phyloP scores from a whole-genome alignment of 2,888 invertebrate genomes.

The Flabesymbios commensalis region DNA sequence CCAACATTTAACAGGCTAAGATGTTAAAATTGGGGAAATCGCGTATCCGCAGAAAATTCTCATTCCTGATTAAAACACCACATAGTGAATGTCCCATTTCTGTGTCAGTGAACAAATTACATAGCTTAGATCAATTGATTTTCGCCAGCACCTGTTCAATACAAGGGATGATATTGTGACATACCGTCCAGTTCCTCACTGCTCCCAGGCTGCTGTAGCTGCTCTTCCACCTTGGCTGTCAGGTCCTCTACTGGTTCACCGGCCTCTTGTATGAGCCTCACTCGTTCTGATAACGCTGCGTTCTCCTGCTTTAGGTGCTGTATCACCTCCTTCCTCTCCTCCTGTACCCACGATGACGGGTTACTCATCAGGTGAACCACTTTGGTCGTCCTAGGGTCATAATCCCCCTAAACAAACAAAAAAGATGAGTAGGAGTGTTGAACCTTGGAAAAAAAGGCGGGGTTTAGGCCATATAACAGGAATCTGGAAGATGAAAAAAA shows the following conservation, averaged over 20 bases:
- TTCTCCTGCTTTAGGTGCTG: constrained; percentile 45
- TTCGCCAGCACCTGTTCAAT: no score
- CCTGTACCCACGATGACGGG: constrained; percentile 45
- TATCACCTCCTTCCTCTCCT: constrained; percentile 39
- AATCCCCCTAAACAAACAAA: constrained; percentile 49
- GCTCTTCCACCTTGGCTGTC: constrained; percentile 49
- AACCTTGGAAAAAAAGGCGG: no score
- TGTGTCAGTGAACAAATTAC: no score
- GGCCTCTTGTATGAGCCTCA: constrained; percentile 49
- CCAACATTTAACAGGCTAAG: no score
- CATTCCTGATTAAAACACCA: no score
- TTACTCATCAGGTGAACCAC: constrained; percentile 53
- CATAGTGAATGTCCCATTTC: no score
- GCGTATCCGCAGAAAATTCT: no score
- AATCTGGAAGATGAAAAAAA: no score
- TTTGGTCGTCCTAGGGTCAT: constrained; percentile 54
- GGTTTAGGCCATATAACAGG: no score
- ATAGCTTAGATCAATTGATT: no score
- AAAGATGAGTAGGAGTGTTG: neutral
- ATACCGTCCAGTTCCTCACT: constrained; percentile 52
- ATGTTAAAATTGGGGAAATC: no score
- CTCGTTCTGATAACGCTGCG: constrained; percentile 42
- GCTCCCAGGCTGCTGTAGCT: constrained; percentile 41
- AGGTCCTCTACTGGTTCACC: constrained; percentile 47
- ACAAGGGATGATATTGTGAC: no score